Evolutionary conservation across 2,113 vertebrate species (phyloP).

Genomic region (Grantiella picta): DNA sequence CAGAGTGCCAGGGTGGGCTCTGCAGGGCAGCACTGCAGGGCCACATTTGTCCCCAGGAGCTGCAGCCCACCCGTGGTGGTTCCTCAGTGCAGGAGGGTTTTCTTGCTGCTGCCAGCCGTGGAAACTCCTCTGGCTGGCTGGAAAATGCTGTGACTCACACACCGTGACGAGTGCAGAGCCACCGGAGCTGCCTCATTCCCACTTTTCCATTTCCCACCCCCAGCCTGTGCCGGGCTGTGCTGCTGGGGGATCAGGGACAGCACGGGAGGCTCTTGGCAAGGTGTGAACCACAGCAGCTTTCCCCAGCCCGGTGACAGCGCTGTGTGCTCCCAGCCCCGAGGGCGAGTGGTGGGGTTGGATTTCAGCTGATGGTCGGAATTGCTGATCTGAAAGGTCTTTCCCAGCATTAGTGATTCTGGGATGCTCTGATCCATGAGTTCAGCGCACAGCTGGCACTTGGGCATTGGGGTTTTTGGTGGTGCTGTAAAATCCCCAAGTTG

Average conservation of each 20-base stretch:
- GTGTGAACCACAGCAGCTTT: not conserved
- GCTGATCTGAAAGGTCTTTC: not conserved
- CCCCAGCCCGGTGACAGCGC: not conserved
- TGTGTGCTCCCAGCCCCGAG: not conserved
- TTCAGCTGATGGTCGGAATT: no score
- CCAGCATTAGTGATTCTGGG: accelerated
- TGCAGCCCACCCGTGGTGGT: not conserved
- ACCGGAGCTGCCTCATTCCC: not conserved
- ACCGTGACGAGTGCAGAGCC: not conserved
- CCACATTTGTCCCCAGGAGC: not conserved
- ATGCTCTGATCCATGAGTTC: accelerated
- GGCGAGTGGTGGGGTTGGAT: accelerated
- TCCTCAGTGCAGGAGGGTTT: not conserved
- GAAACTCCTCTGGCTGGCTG: not conserved
- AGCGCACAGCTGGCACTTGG: not conserved
- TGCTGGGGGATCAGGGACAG: not conserved
- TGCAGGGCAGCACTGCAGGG: not conserved
- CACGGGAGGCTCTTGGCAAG: not conserved
- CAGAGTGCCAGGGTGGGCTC: not conserved
- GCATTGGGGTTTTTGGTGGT: no score
- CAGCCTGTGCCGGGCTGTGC: not conserved
- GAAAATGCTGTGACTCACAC: not conserved
- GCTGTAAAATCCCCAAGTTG: not conserved
- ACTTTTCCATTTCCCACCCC: not conserved
- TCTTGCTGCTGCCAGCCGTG: not conserved